Conservation (phyloP, 2,113 vertebrate genomes). For the Mixornis gularis region DNA sequence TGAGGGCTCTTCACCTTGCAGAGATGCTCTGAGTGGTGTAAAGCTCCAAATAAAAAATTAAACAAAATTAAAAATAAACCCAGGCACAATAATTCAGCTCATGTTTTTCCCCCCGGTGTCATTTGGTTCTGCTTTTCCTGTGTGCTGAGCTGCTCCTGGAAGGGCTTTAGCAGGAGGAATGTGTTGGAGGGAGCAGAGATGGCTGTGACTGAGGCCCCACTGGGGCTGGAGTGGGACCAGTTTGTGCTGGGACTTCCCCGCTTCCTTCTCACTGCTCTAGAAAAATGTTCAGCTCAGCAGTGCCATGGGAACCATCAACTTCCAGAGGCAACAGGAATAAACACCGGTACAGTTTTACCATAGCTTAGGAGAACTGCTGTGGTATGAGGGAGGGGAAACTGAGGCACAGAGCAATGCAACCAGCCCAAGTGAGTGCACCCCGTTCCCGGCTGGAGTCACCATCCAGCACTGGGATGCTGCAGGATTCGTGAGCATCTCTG, state of each 20-base stretch:
- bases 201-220: background rate
- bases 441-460: background rate
- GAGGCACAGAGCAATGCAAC: background rate
- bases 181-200: background rate
- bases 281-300: background rate
- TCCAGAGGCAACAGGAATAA: background rate
- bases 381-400: background rate
- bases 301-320: background rate
- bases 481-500: rapidly evolving
- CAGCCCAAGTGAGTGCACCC: rapidly evolving
- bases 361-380: background rate
- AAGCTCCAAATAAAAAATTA: background rate
- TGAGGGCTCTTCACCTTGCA: background rate
- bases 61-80: background rate
- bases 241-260: background rate
- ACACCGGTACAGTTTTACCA: rapidly evolving
- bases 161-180: background rate
- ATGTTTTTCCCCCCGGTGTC: background rate
- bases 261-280: background rate
- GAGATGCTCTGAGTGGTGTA: background rate
- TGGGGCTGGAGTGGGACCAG: background rate
- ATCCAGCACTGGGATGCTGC: rapidly evolving
- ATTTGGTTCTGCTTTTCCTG: background rate
- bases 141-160: background rate
- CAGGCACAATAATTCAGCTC: background rate